Conservation (phyloP, 2,888 invertebrate genomes). For the Dicranocentrus wangi region DNA sequence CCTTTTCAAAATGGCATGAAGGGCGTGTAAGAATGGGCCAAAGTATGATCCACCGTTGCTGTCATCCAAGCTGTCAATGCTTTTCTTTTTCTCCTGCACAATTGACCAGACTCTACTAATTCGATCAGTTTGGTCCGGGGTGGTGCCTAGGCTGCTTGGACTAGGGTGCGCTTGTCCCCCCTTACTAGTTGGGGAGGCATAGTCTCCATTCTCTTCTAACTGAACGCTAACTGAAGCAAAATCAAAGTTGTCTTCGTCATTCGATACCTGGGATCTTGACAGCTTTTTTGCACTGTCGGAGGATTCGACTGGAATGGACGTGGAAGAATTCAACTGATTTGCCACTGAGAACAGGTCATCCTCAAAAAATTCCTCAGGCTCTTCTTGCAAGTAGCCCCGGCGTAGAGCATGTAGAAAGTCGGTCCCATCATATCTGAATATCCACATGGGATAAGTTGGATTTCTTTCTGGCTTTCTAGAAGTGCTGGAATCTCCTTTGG, state of each 20-base stretch:
- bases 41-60: constrained; percentile 54
- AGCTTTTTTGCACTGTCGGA: too few species aligned
- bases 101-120: not conserved
- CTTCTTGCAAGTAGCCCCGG: constrained; percentile 21
- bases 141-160: not conserved
- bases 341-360: constrained; percentile 53
- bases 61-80: constrained; percentile 12
- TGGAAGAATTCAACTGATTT: constrained; percentile 26
- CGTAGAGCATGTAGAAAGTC: constrained; percentile 57
- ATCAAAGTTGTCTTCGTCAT: constrained; percentile 12
- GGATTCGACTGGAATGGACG: not conserved
- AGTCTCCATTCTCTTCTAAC: not conserved
- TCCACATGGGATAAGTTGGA: constrained; percentile 68
- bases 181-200: not conserved
- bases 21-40: constrained; percentile 69
- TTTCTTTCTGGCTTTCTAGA: constrained; percentile 29
- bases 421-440: constrained; percentile 69
- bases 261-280: constrained; percentile 7
- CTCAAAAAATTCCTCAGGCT: constrained; percentile 64
- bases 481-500: too few species aligned
- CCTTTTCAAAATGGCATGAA: constrained; percentile 64
- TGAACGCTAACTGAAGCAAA: not conserved
- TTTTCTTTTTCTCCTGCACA: constrained; percentile 34
- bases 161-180: too few species aligned
- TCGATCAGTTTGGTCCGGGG: not conserved